Evolutionary conservation across 2,888 invertebrate genomes (phyloP), one percentile per base, ranked within the genome.

Genomic region (Sesamia inferens): DNA sequence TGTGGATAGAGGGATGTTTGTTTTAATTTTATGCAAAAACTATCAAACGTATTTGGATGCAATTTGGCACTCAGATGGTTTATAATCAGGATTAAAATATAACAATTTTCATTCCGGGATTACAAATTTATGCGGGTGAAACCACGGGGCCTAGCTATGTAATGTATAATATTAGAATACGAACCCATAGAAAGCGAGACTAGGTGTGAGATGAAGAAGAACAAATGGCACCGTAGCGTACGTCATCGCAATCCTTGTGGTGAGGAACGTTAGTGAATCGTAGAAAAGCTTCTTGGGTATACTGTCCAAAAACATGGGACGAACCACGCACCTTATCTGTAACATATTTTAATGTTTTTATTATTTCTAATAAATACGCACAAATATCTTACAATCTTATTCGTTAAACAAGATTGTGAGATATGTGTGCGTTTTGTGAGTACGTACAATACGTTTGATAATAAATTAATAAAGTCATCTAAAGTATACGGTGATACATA

Each of bases 141-240:
- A 39, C 39, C 39, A 7, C 39, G 39, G 39, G 39, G 39, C 39
- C 6, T 7, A 39, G 39, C 39, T 39, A 39, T 6, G 39, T 5
- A 39, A 7, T 39, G 0, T 39, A 39, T 39, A 39, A 39, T 39
- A 39, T 5, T 39, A 39, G n/a, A n/a, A 62, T 79, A 96, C 97
- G 97, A 96, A 99, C 99, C 97, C 97, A 93, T 98, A 98, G 87
- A 99, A 96, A 73, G 97, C 96, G 71, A 98, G 94, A 88, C 98
- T 97, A 54, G 98, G 97, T 92, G 97, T 96, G 86, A 99, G 97
- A 90, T 99, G 98, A 88, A 99, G 97, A 79, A 99, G 95, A 78
- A 99, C 97, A 94, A 99, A 99, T 84, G 99, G 98, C 93, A 99
- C 98, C 62, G 99, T 98, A 70, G 98, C 97, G 92, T 99, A 99